phyloP scores from a whole-genome alignment of 2,888 invertebrate species.

The Drosophila greeni region DNA sequence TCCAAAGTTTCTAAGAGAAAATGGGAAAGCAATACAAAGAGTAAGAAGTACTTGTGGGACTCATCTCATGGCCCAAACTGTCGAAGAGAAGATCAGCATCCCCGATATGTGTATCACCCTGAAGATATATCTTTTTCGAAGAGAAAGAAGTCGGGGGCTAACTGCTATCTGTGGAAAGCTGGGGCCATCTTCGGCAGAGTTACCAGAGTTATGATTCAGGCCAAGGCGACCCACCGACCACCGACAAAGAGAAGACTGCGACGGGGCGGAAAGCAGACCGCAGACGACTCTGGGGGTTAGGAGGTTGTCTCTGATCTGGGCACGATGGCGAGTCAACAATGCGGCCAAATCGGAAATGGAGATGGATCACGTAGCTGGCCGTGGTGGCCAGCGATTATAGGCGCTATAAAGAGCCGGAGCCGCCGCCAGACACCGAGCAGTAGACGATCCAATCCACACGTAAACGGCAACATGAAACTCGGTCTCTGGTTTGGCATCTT shows the following conservation, averaged over 20 bases:
- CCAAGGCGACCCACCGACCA: constrained; percentile 11
- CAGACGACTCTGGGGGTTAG: constrained; percentile 11
- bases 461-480: constrained; percentile 69
- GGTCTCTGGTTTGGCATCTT: constrained; percentile 73
- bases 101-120: not conserved
- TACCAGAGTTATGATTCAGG: constrained; percentile 15
- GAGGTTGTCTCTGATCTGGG: constrained; percentile 23
- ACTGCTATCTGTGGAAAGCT: not conserved
- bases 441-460: constrained; percentile 51
- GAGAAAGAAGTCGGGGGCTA: not conserved
- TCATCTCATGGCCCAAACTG: not conserved
- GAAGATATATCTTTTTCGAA: not conserved
- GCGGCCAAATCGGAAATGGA: constrained; percentile 67
- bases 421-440: constrained; percentile 51
- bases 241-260: constrained; percentile 17
- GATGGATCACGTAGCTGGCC: constrained; percentile 65
- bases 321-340: constrained; percentile 47
- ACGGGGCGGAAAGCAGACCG: constrained; percentile 19
- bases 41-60: not conserved
- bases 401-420: constrained; percentile 65
- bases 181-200: not conserved
- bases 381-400: constrained; percentile 49
- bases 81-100: constrained; percentile 2
- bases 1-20: not conserved
- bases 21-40: not conserved